Evolutionary conservation across 2,797 vertebrate species (phyloP), one percentile per base, ranked within the genome.

Genomic region (Rousettus madagascariensis): DNA sequence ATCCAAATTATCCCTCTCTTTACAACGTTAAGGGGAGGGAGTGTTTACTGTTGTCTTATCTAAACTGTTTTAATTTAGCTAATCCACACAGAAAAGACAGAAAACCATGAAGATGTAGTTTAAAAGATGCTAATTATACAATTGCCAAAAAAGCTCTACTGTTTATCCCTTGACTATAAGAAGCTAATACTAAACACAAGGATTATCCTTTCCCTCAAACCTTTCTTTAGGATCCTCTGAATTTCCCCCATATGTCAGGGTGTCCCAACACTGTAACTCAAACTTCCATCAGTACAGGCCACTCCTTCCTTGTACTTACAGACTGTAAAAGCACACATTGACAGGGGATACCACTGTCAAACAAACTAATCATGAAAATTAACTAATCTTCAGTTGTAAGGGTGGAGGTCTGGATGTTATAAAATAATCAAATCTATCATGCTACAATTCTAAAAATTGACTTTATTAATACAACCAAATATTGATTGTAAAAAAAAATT

Each of bases 381-480:
- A 89, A 84, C 65, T 9, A 74, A 84, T 51, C 55, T 93, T 82
- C 12, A 83, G 28, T 68, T 86, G 24, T 71, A 24, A 86, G 8
- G 53, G 22, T 36, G 6, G 43, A 94, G 20, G 28, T 90, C 71
- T 86, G 30, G 3, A 66, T 26, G 4, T 43, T 55, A 49, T 10
- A 91, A 65, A 91, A 36, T 75, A 90, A 79, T 88, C 46, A 61
- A 85, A 84, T 53, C 77, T 74, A 59, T 17, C 66, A 63, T 36
- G 57, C 30, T 55, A 46, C 0, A 87, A 59, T 33, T 66, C 75
- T 53, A n/a, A 22, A 91, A 94, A 49, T 13, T 86, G 11, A 90
- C 20, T 92, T 80, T 24, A 95, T 78, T 86, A 90, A 68, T 69
- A 92, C 4, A 61, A 75, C n/a, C 41, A 90, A 88, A 80, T 72